A percentile compares a stretch with the other conserved stretches of the same genome.
These are phyloP conservation scores for Tubulanus polymorphus DNA, from an alignment of 2,888 invertebrate species.

Conservation along the genomic window DNA sequence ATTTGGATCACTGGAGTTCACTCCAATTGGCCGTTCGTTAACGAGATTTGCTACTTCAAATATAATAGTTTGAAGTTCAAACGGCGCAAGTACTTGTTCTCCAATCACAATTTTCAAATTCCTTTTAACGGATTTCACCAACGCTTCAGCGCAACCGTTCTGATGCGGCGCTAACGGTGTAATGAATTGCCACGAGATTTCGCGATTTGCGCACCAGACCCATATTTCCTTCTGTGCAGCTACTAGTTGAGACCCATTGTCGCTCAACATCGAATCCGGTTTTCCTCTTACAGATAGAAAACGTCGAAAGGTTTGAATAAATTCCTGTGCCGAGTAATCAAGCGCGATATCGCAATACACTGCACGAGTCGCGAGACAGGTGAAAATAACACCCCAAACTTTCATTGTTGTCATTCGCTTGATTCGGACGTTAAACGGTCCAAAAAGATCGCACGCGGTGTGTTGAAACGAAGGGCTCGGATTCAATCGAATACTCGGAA, in stretches of 20 bases:
- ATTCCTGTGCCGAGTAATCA: slow-evolving; percentile 8
- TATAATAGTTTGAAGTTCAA: too few species aligned
- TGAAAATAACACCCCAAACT: slow-evolving; percentile 14
- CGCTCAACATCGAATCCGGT: slow-evolving; percentile 9
- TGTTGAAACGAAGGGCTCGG: not conserved
- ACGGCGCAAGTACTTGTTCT: not conserved
- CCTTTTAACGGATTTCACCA: too few species aligned
- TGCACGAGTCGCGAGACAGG: slow-evolving; percentile 7
- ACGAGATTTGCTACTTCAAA: too few species aligned
- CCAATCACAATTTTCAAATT: too few species aligned
- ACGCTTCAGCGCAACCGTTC: slow-evolving; percentile 10
- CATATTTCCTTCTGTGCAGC: not conserved
- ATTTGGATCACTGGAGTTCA: too few species aligned
- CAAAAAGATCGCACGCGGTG: not conserved
- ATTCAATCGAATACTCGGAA: too few species aligned
- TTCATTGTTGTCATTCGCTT: slow-evolving; percentile 5
- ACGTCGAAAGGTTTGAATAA: slow-evolving; percentile 8
- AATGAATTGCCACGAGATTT: slow-evolving; percentile 7
- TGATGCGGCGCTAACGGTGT: slow-evolving; percentile 8
- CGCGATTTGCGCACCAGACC: slow-evolving; percentile 4
- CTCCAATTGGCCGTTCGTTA: too few species aligned
- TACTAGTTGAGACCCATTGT: slow-evolving; percentile 5
- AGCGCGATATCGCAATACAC: slow-evolving; percentile 12
- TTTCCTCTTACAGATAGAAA: slow-evolving; percentile 10
- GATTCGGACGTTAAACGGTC: not conserved